A percentile compares a stretch with the other conserved stretches of the same genome.
These are phyloP conservation scores for Speoplatyrhinus poulsoni DNA, from an alignment of 2,113 vertebrate species.

Conservation along the genomic window DNA sequence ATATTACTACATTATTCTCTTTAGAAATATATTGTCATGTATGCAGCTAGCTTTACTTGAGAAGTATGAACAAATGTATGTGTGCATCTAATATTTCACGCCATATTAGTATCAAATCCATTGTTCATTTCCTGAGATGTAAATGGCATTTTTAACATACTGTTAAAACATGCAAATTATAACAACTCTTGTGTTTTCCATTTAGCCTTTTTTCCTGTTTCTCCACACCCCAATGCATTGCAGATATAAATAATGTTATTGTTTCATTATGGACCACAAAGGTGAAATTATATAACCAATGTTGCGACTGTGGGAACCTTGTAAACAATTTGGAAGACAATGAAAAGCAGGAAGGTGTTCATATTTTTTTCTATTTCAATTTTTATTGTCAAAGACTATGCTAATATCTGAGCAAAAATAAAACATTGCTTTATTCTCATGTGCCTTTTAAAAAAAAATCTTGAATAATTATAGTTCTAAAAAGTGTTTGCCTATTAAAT, in stretches of 20 bases:
- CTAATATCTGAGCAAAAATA: slow-evolving; percentile 27
- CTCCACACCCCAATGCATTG: slow-evolving; percentile 5
- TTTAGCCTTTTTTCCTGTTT: slow-evolving; percentile 27
- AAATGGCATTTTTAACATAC: slow-evolving; percentile 53
- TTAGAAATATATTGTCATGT: slow-evolving; percentile 28
- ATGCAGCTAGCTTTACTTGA: slow-evolving; percentile 21
- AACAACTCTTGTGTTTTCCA: slow-evolving; percentile 43
- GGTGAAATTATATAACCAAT: slow-evolving; percentile 22
- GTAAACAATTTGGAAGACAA: slow-evolving; percentile 11
- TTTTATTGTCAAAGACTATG: slow-evolving; percentile 8
- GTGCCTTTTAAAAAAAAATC: not conserved
- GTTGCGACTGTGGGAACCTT: slow-evolving; percentile 12
- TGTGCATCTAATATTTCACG: slow-evolving; percentile 62
- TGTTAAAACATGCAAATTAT: slow-evolving; percentile 68
- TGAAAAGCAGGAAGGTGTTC: not conserved
- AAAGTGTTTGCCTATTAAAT: slow-evolving; percentile 3
- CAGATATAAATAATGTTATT: slow-evolving; percentile 14
- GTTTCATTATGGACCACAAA: slow-evolving; percentile 33
- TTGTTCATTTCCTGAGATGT: slow-evolving; percentile 60
- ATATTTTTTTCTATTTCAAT: slow-evolving; percentile 22
- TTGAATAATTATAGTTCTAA: no score
- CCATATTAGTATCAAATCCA: slow-evolving; percentile 65
- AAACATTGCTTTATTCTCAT: slow-evolving; percentile 21
- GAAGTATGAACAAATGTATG: slow-evolving; percentile 55
- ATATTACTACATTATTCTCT: slow-evolving; percentile 10